phyloP scores from a whole-genome alignment of 2,113 vertebrate species.

The Centrocercus urophasianus region DNA sequence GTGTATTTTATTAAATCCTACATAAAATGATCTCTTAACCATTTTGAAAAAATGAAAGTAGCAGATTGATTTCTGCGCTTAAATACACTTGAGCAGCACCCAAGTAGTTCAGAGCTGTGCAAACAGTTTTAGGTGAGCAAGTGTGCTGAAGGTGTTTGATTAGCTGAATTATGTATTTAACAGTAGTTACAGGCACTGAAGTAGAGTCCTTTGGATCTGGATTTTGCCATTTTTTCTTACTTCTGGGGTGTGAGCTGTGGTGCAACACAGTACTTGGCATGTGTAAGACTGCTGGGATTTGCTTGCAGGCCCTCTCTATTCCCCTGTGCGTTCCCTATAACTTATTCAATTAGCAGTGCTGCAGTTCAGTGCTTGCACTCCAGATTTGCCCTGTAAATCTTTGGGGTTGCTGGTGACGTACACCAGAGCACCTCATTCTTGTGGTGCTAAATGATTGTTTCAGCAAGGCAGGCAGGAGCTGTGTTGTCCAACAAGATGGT shows the following conservation, averaged over 20 bases:
- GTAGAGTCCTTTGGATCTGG: not conserved
- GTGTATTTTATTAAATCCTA: not conserved
- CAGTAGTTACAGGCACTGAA: not conserved
- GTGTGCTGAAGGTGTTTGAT: not conserved
- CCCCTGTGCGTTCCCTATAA: not conserved
- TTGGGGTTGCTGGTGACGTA: not conserved
- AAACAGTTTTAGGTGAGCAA: not conserved
- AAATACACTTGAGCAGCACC: not conserved
- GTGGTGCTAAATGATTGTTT: not conserved
- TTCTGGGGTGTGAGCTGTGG: not conserved
- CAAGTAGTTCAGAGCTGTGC: not conserved
- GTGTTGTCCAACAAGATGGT: not conserved
- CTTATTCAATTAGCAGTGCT: not conserved
- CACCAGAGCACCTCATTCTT: fast-evolving
- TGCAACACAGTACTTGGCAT: not conserved
- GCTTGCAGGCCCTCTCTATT: not conserved
- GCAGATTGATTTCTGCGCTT: not conserved
- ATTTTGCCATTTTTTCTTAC: not conserved
- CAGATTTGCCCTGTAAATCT: not conserved
- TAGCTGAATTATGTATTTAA: not conserved
- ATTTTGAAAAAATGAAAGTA: not conserved
- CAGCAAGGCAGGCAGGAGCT: not conserved
- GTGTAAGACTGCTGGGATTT: not conserved
- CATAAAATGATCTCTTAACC: not conserved
- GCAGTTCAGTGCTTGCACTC: not conserved